A percentile compares a stretch with the other conserved stretches of the same genome.
Conservation (phyloP, 2,113 vertebrate species). For the Leucosticte australis region DNA sequence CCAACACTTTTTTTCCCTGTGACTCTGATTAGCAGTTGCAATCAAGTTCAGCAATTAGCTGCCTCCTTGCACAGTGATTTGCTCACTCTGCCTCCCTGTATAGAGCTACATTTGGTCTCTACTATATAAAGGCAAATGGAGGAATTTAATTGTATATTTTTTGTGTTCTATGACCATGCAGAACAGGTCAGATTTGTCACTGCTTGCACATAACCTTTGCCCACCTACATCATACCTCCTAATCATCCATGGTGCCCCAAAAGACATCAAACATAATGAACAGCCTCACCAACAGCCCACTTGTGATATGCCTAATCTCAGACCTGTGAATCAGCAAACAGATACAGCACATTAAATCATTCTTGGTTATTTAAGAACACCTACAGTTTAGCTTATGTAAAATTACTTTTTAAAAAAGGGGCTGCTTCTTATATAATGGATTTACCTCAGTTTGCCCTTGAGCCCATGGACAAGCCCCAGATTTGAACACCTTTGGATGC, state of each 20-base stretch:
- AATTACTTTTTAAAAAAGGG: not conserved
- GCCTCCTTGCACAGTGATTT: conserved; percentile 74
- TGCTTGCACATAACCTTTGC: not conserved
- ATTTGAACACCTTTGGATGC: not conserved
- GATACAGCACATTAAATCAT: not conserved
- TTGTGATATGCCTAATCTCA: not conserved
- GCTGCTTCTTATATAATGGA: not conserved
- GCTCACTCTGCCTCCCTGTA: conserved; percentile 48
- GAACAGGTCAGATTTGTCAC: conserved; percentile 47
- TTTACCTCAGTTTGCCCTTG: not conserved
- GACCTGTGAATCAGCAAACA: not conserved
- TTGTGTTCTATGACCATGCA: conserved; percentile 5
- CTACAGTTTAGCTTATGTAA: not conserved
- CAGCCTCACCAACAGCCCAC: not conserved
- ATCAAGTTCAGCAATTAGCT: conserved; percentile 85
- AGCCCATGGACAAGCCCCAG: fast-evolving
- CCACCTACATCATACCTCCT: not conserved
- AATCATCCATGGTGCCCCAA: not conserved
- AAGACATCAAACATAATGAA: not conserved
- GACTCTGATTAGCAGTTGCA: conserved; percentile 85
- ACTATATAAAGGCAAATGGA: conserved; percentile 16
- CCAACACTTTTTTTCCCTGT: conserved; percentile 73
- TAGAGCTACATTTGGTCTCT: conserved; percentile 42
- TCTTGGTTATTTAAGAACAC: not conserved
- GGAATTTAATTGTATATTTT: conserved; percentile 56